phyloP scores from a whole-genome alignment of 2,797 vertebrate species.

The Euthynnus affinis region DNA sequence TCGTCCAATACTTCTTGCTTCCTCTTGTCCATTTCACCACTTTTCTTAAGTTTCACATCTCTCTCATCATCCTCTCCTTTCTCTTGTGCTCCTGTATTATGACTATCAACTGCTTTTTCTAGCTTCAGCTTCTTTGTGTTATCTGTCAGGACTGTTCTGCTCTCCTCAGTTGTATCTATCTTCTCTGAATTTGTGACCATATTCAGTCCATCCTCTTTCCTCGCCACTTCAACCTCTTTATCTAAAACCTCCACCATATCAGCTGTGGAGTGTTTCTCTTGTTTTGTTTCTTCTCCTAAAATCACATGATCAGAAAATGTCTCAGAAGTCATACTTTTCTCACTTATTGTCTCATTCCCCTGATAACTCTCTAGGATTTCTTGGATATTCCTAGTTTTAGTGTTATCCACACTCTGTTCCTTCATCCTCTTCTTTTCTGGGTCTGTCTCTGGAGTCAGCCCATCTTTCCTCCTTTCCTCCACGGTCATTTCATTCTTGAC shows the following conservation, averaged over 20 bases:
- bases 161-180: neutral
- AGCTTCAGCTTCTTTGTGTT: neutral
- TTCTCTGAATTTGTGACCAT: neutral
- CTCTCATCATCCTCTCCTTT: neutral
- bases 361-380: constrained; percentile 9
- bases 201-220: neutral
- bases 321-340: neutral
- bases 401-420: neutral
- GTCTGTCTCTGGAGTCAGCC: constrained; percentile 1
- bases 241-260: neutral
- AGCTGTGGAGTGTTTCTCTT: neutral
- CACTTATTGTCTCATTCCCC: constrained; percentile 1
- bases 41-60: constrained; percentile 14
- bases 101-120: neutral
- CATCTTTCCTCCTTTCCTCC: constrained; percentile 13
- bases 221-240: constrained; percentile 4
- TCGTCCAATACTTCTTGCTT: constrained; percentile 37
- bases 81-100: neutral
- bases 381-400: neutral
- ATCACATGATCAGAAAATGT: constrained; percentile 6
- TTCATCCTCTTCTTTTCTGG: neutral
- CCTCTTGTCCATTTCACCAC: neutral
- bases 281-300: constrained; percentile 21
- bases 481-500: constrained; percentile 9
- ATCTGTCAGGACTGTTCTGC: neutral